These are phyloP conservation scores for Subacronicta megacephala DNA, from an alignment of 2,888 invertebrate species.

Conservation along the genomic window DNA sequence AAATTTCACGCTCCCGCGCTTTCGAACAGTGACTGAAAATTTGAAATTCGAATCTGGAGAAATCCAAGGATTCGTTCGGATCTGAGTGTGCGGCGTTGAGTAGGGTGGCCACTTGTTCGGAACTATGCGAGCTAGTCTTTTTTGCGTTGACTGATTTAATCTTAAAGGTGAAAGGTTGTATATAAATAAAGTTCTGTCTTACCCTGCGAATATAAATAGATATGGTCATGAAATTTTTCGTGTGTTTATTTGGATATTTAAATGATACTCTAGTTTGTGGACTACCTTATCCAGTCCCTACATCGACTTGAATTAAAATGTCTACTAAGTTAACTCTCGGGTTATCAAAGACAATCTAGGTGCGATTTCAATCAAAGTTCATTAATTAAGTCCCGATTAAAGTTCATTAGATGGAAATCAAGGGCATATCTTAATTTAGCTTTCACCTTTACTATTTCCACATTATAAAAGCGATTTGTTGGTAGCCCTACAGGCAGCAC, in stretches of 20 bases:
- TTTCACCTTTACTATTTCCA: constrained; percentile 24
- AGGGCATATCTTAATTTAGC: constrained; percentile 8
- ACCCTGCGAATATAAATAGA: not conserved
- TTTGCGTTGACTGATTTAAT: constrained; percentile 41
- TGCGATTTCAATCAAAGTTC: constrained; percentile 25
- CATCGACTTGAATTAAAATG: not conserved
- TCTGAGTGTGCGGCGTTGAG: constrained; percentile 61
- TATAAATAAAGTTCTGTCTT: constrained; percentile 25
- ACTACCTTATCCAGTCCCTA: no score
- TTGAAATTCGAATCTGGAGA: constrained; percentile 87
- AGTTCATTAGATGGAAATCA: constrained; percentile 23
- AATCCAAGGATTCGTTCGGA: constrained; percentile 74
- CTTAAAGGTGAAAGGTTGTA: constrained; percentile 31
- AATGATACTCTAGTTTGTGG: not conserved
- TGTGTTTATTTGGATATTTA: not conserved
- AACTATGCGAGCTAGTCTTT: constrained; percentile 42
- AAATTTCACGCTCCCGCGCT: constrained; percentile 77
- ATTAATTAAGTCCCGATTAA: constrained; percentile 34
- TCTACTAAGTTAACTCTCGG: constrained; percentile 2
- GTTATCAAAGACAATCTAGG: constrained; percentile 15
- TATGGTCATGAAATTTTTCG: no score
- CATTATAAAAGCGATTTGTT: constrained; percentile 19
- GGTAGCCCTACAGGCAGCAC: constrained; percentile 54
- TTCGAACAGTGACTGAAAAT: constrained; percentile 83
- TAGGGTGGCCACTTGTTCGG: constrained; percentile 47